A percentile compares a stretch with the other conserved stretches of the same genome.
Conservation (phyloP, 1,140 invertebrate genomes). For the Zaprionus gabonicus region DNA sequence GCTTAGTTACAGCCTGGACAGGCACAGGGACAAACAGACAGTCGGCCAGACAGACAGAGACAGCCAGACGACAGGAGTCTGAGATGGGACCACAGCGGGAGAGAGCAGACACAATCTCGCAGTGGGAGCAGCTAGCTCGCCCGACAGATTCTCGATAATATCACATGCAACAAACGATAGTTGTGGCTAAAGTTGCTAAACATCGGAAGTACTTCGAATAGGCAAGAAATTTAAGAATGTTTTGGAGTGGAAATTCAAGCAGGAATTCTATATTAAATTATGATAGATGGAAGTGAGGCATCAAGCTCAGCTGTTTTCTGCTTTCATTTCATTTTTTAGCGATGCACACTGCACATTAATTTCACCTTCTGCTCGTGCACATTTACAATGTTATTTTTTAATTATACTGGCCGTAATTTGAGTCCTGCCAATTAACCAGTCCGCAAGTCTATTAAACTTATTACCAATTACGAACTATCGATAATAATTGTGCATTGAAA, state of each 20-base stretch:
- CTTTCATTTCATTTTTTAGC: background rate
- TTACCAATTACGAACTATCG: slow-evolving; percentile 57
- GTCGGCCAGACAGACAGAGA: slow-evolving; percentile 13
- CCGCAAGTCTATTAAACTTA: slow-evolving; percentile 44
- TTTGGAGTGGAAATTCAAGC: background rate
- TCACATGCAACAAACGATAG: slow-evolving; percentile 23
- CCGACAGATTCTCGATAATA: slow-evolving; percentile 44
- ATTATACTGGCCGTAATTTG: slow-evolving; percentile 13
- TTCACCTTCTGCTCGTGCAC: background rate
- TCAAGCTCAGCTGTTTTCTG: background rate
- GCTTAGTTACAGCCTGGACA: slow-evolving; percentile 43
- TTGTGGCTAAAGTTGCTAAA: slow-evolving; percentile 2
- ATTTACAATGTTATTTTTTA: slow-evolving; percentile 9
- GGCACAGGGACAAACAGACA: background rate
- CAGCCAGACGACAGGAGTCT: slow-evolving; percentile 8
- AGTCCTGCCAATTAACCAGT: slow-evolving; percentile 39
- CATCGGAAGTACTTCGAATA: background rate
- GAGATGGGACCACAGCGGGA: slow-evolving; percentile 39
- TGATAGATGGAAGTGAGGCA: background rate
- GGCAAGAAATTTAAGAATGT: background rate
- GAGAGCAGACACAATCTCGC: slow-evolving; percentile 36
- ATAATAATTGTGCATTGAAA: slow-evolving; percentile 72
- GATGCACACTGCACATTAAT: background rate
- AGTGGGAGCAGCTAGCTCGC: slow-evolving; percentile 30
- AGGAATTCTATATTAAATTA: too few species aligned